Evolutionary conservation across 2,888 invertebrate genomes (phyloP), one percentile per base, ranked within the genome.

Genomic region (Coelopa pilipes): DNA sequence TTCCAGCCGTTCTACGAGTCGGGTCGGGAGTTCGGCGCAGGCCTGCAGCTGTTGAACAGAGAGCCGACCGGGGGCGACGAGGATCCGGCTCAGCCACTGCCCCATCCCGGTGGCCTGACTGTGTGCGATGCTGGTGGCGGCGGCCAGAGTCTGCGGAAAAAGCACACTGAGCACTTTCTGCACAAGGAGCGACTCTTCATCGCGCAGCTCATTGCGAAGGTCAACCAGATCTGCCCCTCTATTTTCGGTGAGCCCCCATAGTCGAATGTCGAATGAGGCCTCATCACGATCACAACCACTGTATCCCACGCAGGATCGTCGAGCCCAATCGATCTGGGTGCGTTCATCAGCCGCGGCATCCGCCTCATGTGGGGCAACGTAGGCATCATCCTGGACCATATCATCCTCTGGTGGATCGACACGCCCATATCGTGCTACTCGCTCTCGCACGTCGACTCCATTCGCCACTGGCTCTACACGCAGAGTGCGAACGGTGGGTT

Each of bases 371-470:
- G 95, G 95, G 92, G 93, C 0, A 92, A 94, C 82, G 93, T 94
- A 1, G 95, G 95, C 1, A 92, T 92, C 75, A 93, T 92, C 81
- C 88, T 94, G 68, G 94, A 95, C 82, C 95, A 96, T 81, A 91
- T 94, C 21, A 90, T 95, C 24, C 88, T 96, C 0, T 96, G 95
- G 96, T 95, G 95, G 94, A 92, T 93, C 1, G 89, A 92, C 13
- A 92, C 92, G 77, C 93, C 94, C 0, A 87, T 94, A 60, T 92
- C 93, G 15, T 90, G 91, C 73, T 86, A 84, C 53, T 82, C 82
- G n/a, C 76, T 86, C n/a, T 80, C 80, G 0, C 82, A 86, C 65
- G 82, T 86, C 3, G 86, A 86, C 47, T 82, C 85, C 24, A 83
- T 86, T 75, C 80, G 86, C n/a, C 80, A 81, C 71, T 84, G 84